Base-by-base conservation (phyloP, 2,113 vertebrate species). In the Mirounga angustirostris region DNA sequence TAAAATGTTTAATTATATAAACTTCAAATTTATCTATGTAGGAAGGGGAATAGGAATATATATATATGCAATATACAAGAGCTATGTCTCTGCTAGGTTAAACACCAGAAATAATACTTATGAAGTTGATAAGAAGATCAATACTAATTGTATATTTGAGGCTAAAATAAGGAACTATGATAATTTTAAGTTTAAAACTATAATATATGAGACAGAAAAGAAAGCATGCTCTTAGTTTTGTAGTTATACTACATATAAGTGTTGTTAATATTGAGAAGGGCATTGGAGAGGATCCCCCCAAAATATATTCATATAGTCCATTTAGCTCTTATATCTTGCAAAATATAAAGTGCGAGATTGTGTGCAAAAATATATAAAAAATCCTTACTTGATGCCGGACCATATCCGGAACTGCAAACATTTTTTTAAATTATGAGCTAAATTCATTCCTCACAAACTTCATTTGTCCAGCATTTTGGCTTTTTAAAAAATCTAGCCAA, bases 171-270 rank as follows among this genome's bases (percentile, higher is more conserved):
- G 19, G 1, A 56, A 84, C 10, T 52, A 46, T 36, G 28, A 52
- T 90, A 79, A 58, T 40, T 89, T 90, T 73, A 74, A 90, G 28
- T 52, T 93, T 80, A 85, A 93, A 94, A 5, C 7, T 87, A 36
- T 92, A 71, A 50, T 54, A 40, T 54, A 54, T 84, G 43, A 86
- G 59, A 90, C 43, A 40, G 56, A 78, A 94, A 85, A 50, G 19
- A 83, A 84, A 0, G n/a, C 8, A 61, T 30, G 30, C 19, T 61
- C 10, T 82, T 58, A 43, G 5, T 81, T 87, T 93, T 36, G 5
- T 15, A 50, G 14, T 58, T 93, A 54, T 46, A 33, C n/a, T 85
- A n/a, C 24, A 14, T 83, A 2, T 46, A 67, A 74, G 19, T 76
- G 52, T 67, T 94, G 15, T 40, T 54, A 65, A 30, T 56, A 63